Evolutionary conservation across 2,797 vertebrate genomes (phyloP), one percentile per base, ranked within the genome.

Genomic region (Sebastolobus altivelis): DNA sequence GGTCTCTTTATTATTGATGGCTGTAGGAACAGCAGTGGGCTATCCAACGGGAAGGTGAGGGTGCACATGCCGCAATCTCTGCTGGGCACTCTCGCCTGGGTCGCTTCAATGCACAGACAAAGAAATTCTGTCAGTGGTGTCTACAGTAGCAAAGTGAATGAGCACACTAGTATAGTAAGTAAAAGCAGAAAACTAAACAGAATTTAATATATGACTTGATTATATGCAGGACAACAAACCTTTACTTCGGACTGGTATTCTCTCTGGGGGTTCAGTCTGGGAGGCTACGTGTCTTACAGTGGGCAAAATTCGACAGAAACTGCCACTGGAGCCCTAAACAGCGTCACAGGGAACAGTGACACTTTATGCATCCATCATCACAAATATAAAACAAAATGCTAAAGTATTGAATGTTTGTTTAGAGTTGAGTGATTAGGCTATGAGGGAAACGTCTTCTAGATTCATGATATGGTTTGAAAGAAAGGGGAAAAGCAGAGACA

Each of bases 31-130:
- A 71, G 54, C 29, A 80, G 14, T 8, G 79, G 70, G 10, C 67
- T 80, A 56, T 82, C 80, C 46, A 87, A 10, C 0, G 72, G 69
- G 33, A 81, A 75, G 49, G 76, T 80, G 62, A 72, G 29, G 43
- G 79, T 82, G 38, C 73, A 75, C 31, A 87, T 56, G 2, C 72
- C 75, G 11, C 79, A 76, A 2, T 81, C 68, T 79, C 31, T 77
- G 59, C 80, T 79, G 22, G 38, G 7, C 14, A 63, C 62, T 75
- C 10, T 74, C 13, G 8, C 76, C 71, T 85, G 77, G 16, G 69
- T 78, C 49, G 33, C 82, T 85, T 76, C 14, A 65, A 56, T 9
- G 35, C 27, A 74, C n/a, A 69, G 29, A 72, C 7, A 62, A 60
- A 83, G 31, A 63, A 62, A 58, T 55, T 4, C 3, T 65, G 37